These are phyloP conservation scores for Apotomis betuletana DNA, from an alignment of 2,888 invertebrate species.

Conservation along the genomic window DNA sequence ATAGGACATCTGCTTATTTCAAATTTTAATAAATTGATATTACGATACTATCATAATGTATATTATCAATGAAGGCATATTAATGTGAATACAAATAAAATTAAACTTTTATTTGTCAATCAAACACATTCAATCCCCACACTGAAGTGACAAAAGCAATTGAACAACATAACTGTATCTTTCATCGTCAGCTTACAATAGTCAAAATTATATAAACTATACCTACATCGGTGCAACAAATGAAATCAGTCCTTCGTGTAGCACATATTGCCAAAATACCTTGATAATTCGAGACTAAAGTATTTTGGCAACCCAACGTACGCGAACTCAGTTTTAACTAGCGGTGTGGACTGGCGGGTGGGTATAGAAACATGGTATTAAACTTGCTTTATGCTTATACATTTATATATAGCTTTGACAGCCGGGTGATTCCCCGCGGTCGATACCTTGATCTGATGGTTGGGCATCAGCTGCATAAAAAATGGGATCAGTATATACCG, in stretches of 20 bases:
- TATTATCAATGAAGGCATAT: too few relatives aligned
- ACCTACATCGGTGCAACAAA: slow-evolving; percentile 17
- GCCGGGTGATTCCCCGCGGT: slow-evolving; percentile 57
- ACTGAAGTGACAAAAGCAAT: too few relatives aligned
- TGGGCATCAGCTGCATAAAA: neutral
- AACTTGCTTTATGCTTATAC: slow-evolving; percentile 45
- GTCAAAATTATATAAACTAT: slow-evolving; percentile 6
- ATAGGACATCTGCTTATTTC: too few relatives aligned
- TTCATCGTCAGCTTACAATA: neutral
- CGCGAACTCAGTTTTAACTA: slow-evolving; percentile 10
- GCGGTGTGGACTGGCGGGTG: slow-evolving; percentile 24
- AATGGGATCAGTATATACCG: neutral
- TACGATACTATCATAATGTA: too few relatives aligned
- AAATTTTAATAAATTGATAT: too few relatives aligned
- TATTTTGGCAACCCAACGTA: slow-evolving; percentile 10
- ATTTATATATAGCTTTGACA: slow-evolving; percentile 54
- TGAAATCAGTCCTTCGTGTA: neutral
- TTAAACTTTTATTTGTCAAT: too few relatives aligned
- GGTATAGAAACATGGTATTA: slow-evolving; percentile 31
- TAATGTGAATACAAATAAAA: too few relatives aligned
- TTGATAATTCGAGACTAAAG: neutral
- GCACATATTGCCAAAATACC: slow-evolving; percentile 11
- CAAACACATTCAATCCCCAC: neutral
- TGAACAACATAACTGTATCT: too few relatives aligned
- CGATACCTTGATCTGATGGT: slow-evolving; percentile 20